phyloP scores from a whole-genome alignment of 2,888 invertebrate species.

The Chaitophorus viminalis region DNA sequence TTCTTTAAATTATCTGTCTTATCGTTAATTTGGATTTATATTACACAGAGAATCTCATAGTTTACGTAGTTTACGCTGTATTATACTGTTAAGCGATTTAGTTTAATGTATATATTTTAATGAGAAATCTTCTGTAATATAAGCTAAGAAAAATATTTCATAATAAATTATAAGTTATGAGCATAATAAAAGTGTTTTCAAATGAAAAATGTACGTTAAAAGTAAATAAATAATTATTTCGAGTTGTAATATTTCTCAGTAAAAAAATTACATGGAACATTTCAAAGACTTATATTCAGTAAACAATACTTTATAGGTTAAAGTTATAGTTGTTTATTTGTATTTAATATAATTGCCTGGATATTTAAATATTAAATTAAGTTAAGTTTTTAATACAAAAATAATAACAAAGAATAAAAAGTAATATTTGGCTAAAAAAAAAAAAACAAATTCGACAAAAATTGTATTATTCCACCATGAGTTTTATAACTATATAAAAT shows the following conservation, averaged over 20 bases:
- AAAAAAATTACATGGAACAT: background rate
- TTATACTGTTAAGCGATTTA: background rate
- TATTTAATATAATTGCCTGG: background rate
- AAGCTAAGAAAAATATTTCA: constrained; percentile 11
- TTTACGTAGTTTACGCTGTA: background rate
- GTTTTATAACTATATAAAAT: no score
- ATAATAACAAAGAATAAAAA: no score
- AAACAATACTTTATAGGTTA: background rate
- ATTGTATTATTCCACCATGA: no score
- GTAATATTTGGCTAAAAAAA: no score
- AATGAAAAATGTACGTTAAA: background rate
- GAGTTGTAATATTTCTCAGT: background rate
- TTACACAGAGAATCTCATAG: constrained; percentile 14
- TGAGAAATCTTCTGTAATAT: constrained; percentile 41
- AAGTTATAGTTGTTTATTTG: background rate
- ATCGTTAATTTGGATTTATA: constrained; percentile 45
- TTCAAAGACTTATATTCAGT: background rate
- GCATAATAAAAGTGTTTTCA: background rate
- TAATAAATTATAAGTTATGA: background rate
- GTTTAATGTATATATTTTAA: constrained; percentile 21
- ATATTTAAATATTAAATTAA: background rate
- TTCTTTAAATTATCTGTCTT: constrained; percentile 40
- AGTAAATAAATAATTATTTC: background rate
- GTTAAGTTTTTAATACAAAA: no score
- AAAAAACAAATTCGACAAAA: no score